Base-by-base conservation (phyloP, 1,140 invertebrate genomes). In the Ostrea denselamellosa region DNA sequence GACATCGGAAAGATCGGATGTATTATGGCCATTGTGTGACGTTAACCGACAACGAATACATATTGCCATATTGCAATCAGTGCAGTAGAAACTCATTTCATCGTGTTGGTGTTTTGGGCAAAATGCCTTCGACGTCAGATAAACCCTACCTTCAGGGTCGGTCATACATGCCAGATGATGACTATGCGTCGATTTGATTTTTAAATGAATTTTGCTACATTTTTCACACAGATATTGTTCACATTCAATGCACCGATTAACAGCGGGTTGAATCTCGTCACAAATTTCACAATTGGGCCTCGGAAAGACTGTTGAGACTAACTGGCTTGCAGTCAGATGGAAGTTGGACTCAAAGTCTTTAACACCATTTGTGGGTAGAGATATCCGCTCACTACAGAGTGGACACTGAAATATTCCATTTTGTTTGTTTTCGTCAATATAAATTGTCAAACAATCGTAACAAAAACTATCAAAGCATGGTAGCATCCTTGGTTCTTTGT, bases 21-120 rank as follows among this genome's bases (percentile, higher is more conserved):
- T 90, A 14, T 87, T 86, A 65, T 90, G 88, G 52, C 88, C 86
- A 34, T 90, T 88, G 82, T 90, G 90, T 12, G 83, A 34, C n/a
- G 90, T 90, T 53, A 90, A 83, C 56, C 90, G 88, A 88, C 90
- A 90, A 25, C 88, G 85, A 83, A 90, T 87, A 56, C 88, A 90
- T 8, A 89, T 83, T 0, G 90, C 85, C 71, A 86, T 53, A n/a
- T 86, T 82, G 44, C 88, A 90, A 14, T 88, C 88, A 54, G 85
- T 87, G 71, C 90, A 90, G 77, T 87, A 90, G 44, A 90, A 90
- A 14, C 85, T 83, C 17, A 90, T 54, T 85, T 90, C 90, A 56
- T 90, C 90, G 22, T 86, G 81, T 22, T 85, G 68, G 34, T 90
- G 90, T 85, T 90, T 90, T 53, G 86, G 34, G n/a, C 90, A 90